Base-by-base conservation (phyloP, 1,140 invertebrate species). In the Bombus waltoni region DNA sequence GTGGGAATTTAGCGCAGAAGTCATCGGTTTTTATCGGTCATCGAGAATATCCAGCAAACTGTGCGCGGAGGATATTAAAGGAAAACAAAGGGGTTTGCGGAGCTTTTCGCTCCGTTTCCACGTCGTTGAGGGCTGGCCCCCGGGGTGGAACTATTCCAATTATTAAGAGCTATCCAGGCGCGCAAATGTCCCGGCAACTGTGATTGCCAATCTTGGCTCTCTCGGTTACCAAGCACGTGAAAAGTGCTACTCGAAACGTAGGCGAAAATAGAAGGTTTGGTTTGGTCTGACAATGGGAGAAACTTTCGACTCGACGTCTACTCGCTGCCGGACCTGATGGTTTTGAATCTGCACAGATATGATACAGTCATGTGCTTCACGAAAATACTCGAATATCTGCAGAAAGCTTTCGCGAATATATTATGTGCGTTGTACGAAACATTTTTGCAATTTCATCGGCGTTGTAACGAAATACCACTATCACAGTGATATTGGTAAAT, bases 121-220 rank as follows among this genome's bases (percentile, higher is more conserved):
- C 81, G 44, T 77, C 73, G 62, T 68, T 13, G 22, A 38, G 13
- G 53, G 28, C 71, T 18, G 28, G 15, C 59, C 57, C 32, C 42
- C 47, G 28, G 13, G 44, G 73, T 47, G 57, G 70, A 89, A 88
- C 88, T 89, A 82, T 89, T 89, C 87, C 87, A 89, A 89, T 89
- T 89, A 89, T 89, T 88, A 89, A 85, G 76, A 77, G 86, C 83
- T 73, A 68, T 86, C 44, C 86, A 35, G 75, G 44, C 80, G 79
- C 83, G 53, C 72, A 86, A 85, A 88, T 83, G 81, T 86, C 83
- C 86, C 62, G 73, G 83, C 84, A 86, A 88, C 86, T 83, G 81
- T 86, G 59, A 62, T 83, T 68, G 75, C 32, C 65, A 32, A 32
- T 68, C 66, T 68, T 22, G 44, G 6, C 42, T 44, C 25, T 66